phyloP scores from a whole-genome alignment of 2,113 vertebrate species.

The Regulus satrapa region DNA sequence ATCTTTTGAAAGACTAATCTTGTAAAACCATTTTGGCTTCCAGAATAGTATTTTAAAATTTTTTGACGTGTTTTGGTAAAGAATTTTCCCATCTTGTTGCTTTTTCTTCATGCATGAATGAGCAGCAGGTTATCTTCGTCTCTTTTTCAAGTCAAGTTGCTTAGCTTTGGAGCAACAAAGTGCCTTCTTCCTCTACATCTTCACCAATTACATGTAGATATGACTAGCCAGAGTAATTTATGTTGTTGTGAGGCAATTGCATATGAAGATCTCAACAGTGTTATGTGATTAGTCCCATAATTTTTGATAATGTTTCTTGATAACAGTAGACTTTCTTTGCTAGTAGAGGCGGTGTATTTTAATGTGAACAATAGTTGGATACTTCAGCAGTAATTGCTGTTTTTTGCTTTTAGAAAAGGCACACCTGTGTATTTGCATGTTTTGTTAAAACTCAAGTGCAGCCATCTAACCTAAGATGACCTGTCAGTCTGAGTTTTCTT shows the following conservation, averaged over 20 bases:
- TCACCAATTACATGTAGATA: rapidly evolving
- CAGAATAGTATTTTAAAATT: not conserved
- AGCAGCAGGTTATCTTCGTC: not conserved
- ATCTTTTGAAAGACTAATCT: not conserved
- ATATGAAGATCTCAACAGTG: not conserved
- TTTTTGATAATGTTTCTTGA: not conserved
- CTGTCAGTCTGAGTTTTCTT: not conserved
- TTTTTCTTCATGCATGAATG: not conserved
- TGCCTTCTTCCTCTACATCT: not conserved
- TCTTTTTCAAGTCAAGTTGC: not conserved
- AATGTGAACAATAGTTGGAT: not conserved
- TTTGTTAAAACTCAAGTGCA: not conserved
- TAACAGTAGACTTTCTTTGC: not conserved
- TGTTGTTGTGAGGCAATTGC: not conserved
- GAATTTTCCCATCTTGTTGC: not conserved
- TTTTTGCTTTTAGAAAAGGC: not conserved
- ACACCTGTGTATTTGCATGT: not conserved
- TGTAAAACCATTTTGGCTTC: not conserved
- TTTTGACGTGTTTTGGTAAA: not conserved
- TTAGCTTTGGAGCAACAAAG: not conserved
- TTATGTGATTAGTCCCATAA: not conserved
- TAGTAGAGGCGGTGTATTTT: not conserved
- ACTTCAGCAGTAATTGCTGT: not conserved
- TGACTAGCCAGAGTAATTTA: not conserved
- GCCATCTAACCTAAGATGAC: not conserved